These are phyloP conservation scores for Ypsolopha sequella DNA, from an alignment of 2,888 invertebrate genomes.

Conservation along the genomic window DNA sequence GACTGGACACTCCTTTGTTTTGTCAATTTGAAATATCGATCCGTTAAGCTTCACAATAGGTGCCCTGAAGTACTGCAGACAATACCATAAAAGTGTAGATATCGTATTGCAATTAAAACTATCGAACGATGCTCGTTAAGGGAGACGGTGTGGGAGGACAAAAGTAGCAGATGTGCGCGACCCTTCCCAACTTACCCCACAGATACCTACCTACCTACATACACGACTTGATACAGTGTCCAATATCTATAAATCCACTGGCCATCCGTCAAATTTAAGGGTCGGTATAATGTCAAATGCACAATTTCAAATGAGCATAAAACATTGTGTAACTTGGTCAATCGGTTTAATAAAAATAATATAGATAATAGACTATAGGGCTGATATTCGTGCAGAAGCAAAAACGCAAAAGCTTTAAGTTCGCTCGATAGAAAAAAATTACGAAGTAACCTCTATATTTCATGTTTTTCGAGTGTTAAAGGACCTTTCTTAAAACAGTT, in stretches of 20 bases:
- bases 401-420: too few species aligned
- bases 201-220: constrained; percentile 38
- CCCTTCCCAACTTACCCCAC: constrained; percentile 25
- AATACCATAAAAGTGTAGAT: constrained; percentile 36
- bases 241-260: neutral
- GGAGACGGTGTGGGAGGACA: constrained; percentile 48
- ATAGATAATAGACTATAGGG: too few species aligned
- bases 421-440: too few species aligned
- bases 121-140: constrained; percentile 50
- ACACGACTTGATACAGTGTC: constrained; percentile 18
- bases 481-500: too few species aligned
- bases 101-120: constrained; percentile 67
- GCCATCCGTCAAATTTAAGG: neutral
- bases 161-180: constrained; percentile 60
- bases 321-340: too few species aligned
- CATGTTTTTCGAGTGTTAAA: too few species aligned
- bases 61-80: constrained; percentile 7
- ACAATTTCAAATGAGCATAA: too few species aligned
- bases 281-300: too few species aligned
- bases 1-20: neutral
- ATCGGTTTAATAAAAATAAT: too few species aligned
- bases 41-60: neutral
- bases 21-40: neutral
- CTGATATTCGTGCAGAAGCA: too few species aligned
- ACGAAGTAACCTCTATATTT: too few species aligned